Evolutionary conservation across 2,888 invertebrate genomes (phyloP), one percentile per base, ranked within the genome.

Genomic region (Hemaris fuciformis): DNA sequence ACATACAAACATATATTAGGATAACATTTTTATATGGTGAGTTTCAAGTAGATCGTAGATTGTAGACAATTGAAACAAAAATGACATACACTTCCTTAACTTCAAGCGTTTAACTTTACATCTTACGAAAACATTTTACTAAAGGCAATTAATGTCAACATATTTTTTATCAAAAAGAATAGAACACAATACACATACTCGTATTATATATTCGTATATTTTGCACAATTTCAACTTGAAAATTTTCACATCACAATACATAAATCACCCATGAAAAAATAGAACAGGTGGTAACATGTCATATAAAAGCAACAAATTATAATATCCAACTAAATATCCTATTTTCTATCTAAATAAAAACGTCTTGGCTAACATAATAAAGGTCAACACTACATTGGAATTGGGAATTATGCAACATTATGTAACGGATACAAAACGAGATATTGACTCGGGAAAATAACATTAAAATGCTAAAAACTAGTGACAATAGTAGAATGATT

Each of bases 371-470:
- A 25, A 27, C 31, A 22, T 45, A 22, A 45, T 22, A 53, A 27
- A 53, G 27, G 31, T 53, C 53, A 53, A 53, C 27, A 10, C 10
- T 27, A 53, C 53, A 53, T 31, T 48, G 1, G 15, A 31, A 53
- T 53, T 10, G 10, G 7, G 3, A 27, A 53, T 53, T 31, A 53
- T 53, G 27, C 27, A 53, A 53, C 31, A 27, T 53, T 53, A 53
- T 27, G 27, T 53, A 53, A 53, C 48, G 27, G 27, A 53, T 53
- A 18, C 48, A 31, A 53, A 53, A 53, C 53, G 3, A 53, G 27
- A 53, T 18, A 53, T 31, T 53, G 27, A 53, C 27, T 18, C 20
- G 1, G 8, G 43, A 43, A 43, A 43, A 43, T 18, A 43, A 27
- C n/a, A 27, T 15, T 25, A n/a, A 48, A 27, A 8, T 48, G 23